These are phyloP conservation scores for Lepidonotus clava DNA, from an alignment of 2,888 invertebrate genomes.

Conservation along the genomic window DNA sequence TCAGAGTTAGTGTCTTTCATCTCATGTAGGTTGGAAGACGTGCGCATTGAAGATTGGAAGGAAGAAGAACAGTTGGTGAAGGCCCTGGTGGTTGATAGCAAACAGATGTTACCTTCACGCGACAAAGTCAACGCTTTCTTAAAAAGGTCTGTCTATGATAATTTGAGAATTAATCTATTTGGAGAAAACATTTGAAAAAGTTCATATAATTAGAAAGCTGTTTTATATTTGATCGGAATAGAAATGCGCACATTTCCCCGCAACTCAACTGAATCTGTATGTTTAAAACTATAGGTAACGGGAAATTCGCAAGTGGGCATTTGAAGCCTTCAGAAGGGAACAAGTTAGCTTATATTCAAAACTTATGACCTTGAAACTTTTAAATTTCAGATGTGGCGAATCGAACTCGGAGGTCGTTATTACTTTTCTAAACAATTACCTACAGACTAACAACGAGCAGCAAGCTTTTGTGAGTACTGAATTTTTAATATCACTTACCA, in stretches of 20 bases:
- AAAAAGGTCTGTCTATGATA: neutral
- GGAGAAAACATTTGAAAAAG: neutral
- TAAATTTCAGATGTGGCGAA: slow-evolving; percentile 1
- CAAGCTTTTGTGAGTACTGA: slow-evolving; percentile 20
- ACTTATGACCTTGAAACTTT: no score
- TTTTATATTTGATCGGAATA: neutral
- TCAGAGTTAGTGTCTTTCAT: no score
- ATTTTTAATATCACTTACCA: no score
- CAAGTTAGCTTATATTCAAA: no score
- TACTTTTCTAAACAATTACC: neutral
- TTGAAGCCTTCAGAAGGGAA: no score
- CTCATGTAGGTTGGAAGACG: neutral
- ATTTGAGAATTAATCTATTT: neutral
- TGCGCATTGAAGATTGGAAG: neutral
- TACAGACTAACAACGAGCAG: neutral
- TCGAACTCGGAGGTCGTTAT: slow-evolving; percentile 16
- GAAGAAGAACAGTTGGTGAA: slow-evolving; percentile 5
- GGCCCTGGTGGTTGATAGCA: neutral
- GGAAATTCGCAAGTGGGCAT: no score
- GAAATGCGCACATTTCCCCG: no score
- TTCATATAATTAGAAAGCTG: neutral
- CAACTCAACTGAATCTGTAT: no score
- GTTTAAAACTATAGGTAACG: no score
- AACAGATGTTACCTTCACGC: neutral
- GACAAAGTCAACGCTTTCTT: slow-evolving; percentile 22